A percentile compares a stretch with the other conserved stretches of the same genome.
Evolutionary conservation across 1,140 invertebrate species (phyloP).

Genomic region (Cyphomyrmex costatus): DNA sequence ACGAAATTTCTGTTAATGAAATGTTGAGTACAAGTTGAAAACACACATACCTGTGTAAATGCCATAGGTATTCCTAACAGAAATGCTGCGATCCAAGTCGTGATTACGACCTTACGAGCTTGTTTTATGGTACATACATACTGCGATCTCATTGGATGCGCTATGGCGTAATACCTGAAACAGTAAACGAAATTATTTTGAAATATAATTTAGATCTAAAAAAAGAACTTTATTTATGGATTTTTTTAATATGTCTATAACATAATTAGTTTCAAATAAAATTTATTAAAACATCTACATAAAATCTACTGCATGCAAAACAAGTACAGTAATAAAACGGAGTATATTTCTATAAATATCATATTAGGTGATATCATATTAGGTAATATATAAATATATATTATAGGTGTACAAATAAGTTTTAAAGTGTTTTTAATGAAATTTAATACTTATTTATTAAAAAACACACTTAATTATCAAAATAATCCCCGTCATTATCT

Average conservation of each 20-base stretch:
- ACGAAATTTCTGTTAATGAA: not conserved
- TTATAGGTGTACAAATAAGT: too few species aligned
- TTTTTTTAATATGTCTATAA: not conserved
- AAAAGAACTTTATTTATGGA: not conserved
- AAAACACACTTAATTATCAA: too few species aligned
- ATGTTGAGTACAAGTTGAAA: not conserved
- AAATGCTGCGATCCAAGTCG: slow-evolving; percentile 90
- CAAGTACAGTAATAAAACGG: not conserved
- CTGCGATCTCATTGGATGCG: slow-evolving; percentile 92
- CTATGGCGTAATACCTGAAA: slow-evolving; percentile 92
- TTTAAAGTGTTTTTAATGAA: too few species aligned
- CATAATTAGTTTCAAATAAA: not conserved
- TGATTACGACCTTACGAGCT: slow-evolving; percentile 89
- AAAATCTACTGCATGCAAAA: not conserved
- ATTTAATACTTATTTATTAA: too few species aligned
- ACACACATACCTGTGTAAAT: slow-evolving; percentile 87
- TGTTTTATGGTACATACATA: slow-evolving; percentile 91
- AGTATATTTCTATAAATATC: not conserved
- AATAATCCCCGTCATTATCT: too few species aligned
- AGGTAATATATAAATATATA: too few species aligned
- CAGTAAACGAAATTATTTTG: slow-evolving; percentile 24
- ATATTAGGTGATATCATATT: too few species aligned
- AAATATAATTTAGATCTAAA: not conserved
- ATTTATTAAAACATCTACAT: slow-evolving; percentile 11
- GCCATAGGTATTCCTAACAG: slow-evolving; percentile 88